Conservation (phyloP, 2,113 vertebrate genomes). For the Phaetusa simplex region DNA sequence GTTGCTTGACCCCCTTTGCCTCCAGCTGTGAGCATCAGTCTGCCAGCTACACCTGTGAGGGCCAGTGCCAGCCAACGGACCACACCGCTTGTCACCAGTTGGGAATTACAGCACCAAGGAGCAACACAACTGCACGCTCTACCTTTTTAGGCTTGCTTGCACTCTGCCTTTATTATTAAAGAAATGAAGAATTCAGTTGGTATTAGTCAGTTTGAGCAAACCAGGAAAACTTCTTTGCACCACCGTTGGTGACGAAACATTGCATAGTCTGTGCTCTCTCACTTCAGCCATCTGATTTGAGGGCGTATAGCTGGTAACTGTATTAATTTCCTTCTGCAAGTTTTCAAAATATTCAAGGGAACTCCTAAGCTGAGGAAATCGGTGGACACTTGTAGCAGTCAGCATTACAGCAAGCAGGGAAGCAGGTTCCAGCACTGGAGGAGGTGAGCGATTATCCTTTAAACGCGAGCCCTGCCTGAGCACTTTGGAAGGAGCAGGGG, state of each 20-base stretch:
- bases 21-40: not conserved
- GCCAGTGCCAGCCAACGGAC: not conserved
- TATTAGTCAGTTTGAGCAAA: not conserved
- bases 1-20: not conserved
- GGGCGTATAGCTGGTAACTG: not conserved
- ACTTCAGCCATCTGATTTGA: not conserved
- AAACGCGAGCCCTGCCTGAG: not conserved
- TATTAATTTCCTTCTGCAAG: not conserved
- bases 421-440: not conserved
- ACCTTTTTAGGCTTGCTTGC: not conserved
- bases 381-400: not conserved
- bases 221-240: not conserved
- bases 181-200: not conserved
- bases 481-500: not conserved
- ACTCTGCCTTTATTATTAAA: not conserved
- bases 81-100: not conserved
- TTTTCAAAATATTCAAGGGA: not conserved
- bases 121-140: not conserved
- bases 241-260: not conserved
- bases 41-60: not conserved
- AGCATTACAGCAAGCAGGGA: not conserved
- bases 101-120: not conserved
- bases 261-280: not conserved
- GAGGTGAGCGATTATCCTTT: not conserved
- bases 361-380: not conserved